These are phyloP conservation scores for Lochmaea crataegi DNA, from an alignment of 2,888 invertebrate species.

Conservation along the genomic window DNA sequence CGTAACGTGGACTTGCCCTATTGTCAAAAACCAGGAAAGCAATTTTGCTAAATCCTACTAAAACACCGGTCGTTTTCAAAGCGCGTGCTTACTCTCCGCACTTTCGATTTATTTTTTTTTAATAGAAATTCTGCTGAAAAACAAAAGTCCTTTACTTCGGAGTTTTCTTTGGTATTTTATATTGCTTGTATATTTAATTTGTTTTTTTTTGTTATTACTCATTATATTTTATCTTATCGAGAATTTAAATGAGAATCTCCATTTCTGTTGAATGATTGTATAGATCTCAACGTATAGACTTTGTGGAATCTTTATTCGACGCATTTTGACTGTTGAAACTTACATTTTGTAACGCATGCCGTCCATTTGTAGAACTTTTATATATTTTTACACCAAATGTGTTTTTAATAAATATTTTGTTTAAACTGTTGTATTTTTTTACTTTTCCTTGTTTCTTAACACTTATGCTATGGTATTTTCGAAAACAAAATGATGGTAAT, in stretches of 20 bases:
- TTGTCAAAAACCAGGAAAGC: no score
- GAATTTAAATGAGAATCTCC: not conserved
- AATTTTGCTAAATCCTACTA: no score
- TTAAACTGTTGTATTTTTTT: not conserved
- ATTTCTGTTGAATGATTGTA: not conserved
- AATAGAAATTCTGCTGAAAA: no score
- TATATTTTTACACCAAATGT: conserved; percentile 5
- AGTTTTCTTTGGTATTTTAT: not conserved
- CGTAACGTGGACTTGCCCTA: no score
- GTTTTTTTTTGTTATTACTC: not conserved
- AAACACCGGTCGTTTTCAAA: no score
- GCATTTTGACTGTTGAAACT: not conserved
- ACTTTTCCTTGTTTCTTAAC: not conserved
- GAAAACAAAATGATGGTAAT: no score
- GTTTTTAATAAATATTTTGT: conserved; percentile 15
- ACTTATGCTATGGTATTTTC: no score
- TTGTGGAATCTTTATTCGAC: not conserved
- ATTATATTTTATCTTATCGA: not conserved
- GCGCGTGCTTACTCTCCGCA: no score
- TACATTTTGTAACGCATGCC: conserved; percentile 2
- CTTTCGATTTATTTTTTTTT: no score
- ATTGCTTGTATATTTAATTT: not conserved
- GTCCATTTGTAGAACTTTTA: conserved; percentile 12
- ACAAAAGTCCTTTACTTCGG: no score
- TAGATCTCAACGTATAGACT: not conserved